Percentiles rank a stretch among this genome's conserved stretches.
Evolutionary conservation across 1,140 invertebrate species (phyloP).

Genomic region (Drosophila ogumai): DNA sequence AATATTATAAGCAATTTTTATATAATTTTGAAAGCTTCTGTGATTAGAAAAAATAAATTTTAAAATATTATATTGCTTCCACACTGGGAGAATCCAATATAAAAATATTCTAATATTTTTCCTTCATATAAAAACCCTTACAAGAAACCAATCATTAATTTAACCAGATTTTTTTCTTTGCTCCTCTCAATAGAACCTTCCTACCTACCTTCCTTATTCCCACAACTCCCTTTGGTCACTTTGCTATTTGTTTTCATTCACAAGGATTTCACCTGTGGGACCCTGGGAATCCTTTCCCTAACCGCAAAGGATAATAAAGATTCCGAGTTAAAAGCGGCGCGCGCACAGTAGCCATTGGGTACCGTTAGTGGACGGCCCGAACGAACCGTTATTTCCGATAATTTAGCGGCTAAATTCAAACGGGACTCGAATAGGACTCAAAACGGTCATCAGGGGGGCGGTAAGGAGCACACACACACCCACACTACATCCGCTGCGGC

Average conservation of each 20-base stretch:
- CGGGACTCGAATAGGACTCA: conserved; percentile 27
- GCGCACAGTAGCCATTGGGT: conserved; percentile 71
- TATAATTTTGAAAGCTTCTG: not conserved
- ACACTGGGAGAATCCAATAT: too few species aligned
- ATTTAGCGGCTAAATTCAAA: conserved; percentile 74
- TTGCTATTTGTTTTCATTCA: conserved; percentile 47
- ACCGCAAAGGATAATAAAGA: conserved; percentile 72
- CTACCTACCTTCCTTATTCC: not conserved
- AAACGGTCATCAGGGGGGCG: conserved; percentile 51
- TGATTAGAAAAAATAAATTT: too few species aligned
- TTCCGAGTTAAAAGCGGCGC: conserved; percentile 59
- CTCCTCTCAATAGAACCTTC: not conserved
- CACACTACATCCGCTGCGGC: conserved; percentile 11
- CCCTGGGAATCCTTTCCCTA: conserved; percentile 21
- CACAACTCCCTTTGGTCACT: conserved; percentile 20
- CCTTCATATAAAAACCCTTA: not conserved
- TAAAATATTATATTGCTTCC: not conserved
- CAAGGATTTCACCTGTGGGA: conserved; percentile 56
- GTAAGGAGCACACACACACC: conserved; percentile 62
- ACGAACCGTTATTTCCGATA: conserved; percentile 74
- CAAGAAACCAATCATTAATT: not conserved
- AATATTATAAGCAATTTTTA: not conserved
- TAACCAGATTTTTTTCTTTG: not conserved
- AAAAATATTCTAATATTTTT: not conserved
- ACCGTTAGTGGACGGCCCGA: conserved; percentile 63